Base-by-base conservation (phyloP, 2,888 invertebrate genomes). In the Zeuzera pyrina region DNA sequence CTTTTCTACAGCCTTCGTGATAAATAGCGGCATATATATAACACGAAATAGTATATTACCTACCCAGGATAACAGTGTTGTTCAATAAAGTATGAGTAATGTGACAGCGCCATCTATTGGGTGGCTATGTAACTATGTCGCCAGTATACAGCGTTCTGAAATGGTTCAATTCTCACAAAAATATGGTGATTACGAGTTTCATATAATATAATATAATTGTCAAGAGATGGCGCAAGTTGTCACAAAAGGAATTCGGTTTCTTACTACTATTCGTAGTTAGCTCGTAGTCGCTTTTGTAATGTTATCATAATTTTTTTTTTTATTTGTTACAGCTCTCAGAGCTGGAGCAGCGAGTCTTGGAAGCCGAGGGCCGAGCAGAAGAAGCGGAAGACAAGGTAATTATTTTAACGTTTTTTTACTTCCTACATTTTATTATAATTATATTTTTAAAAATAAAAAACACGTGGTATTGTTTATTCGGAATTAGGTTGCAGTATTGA, bases 361-460 rank as follows among this genome's bases (percentile, higher is more conserved):
- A 95, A 77, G 95, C 95, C 53, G 96, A 96, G 84, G 91, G 92
- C 55, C 87, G 95, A 56, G 95, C 95, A 31, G 95, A 95, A 66
- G 94, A 94, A 77, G 95, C 96, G 42, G 95, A 96, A 81, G 94
- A 95, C 81, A 95, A 95, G 93, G 96, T 96, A 87, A 86, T 77
- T 53, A 34, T 7, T 32, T 33, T 38, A n/a, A n/a, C n/a, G n/a
- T n/a, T n/a, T n/a, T n/a, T n/a, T n/a, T n/a, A n/a, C n/a, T n/a
- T n/a, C n/a, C n/a, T n/a, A n/a, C n/a, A n/a, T n/a, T n/a, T n/a
- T n/a, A n/a, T n/a, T 19, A 19, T 19, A 19, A 8, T 19, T 19
- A 19, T 6, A 6, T 19, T 19, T 19, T 19, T 6, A 19, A 19
- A 19, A 19, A 19, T 19, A 19, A 19, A 19, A 19, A 19, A 19